phyloP scores from a whole-genome alignment of 2,888 invertebrate species.

The Pyrrhosoma nymphula region DNA sequence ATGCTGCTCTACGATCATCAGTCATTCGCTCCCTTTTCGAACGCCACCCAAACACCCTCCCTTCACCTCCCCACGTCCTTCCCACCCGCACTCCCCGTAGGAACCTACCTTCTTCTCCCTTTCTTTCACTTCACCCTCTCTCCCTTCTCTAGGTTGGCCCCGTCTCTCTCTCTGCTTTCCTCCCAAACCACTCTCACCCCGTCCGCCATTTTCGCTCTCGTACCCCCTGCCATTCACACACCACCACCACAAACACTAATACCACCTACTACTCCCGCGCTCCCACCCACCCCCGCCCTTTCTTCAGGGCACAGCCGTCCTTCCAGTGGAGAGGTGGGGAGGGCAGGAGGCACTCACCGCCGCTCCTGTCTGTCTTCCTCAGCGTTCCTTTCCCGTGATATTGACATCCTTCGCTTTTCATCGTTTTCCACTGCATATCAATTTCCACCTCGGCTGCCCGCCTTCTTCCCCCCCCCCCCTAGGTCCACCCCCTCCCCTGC shows the following conservation, averaged over 20 bases:
- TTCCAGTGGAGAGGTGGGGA: neutral
- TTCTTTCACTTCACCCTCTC: neutral
- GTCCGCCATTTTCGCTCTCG: neutral
- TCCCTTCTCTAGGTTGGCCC: neutral
- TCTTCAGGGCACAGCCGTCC: neutral
- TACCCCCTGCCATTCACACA: neutral
- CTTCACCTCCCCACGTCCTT: neutral
- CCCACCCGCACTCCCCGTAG: neutral
- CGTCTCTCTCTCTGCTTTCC: neutral
- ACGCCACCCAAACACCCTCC: neutral
- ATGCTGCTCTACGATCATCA: constrained; percentile 65
- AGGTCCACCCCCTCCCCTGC: too few relatives aligned
- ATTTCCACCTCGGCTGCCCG: constrained; percentile 51
- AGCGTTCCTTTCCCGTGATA: constrained; percentile 65
- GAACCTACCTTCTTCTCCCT: constrained; percentile 25
- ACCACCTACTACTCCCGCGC: neutral
- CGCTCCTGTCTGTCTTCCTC: constrained; percentile 59
- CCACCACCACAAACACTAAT: neutral
- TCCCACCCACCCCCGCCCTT: neutral
- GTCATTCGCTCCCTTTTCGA: constrained; percentile 63
- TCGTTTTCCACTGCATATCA: constrained; percentile 67
- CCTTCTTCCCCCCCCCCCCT: neutral
- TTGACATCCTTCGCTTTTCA: constrained; percentile 66
- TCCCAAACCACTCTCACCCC: neutral
- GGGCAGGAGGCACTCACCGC: constrained; percentile 11